Base-by-base conservation (phyloP, 35 echinoderm and acorn worm genomes). In the Hemicentrotus pulcherrimus region DNA sequence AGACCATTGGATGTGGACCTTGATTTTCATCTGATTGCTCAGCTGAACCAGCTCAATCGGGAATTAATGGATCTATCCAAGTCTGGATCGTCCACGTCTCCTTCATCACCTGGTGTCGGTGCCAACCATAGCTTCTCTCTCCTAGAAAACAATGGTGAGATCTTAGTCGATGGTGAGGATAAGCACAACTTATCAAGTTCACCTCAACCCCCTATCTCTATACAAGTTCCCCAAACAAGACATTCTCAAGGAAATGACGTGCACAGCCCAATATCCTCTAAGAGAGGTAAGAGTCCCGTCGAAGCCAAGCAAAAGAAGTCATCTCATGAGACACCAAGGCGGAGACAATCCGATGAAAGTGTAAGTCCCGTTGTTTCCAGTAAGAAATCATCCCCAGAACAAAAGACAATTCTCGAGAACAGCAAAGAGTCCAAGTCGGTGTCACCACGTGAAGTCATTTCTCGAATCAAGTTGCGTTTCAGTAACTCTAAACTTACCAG, bases 21-120 rank as follows among this genome's bases (percentile, higher is more conserved):
- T 47, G 91, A 93, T 47, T 93, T 93, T 58, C 91, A 93, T 31
- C 48, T 93, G 30, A 93, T 93, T 31, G 91, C 91, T 47, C 91
- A 93, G 30, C 91, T 93, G 3, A 93, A 93, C n/a, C 91, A 93
- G 91, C 91, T 93, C 46, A 93, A 93, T 58, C 91, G 48, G 91
- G 91, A 93, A 93, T 93, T 93, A 93, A 93, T 93, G 91, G 91
- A 93, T 93, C 46, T 93, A 93, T 93, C 91, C 46, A 47, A 58
- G n/a, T 93, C 91, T 0, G 91, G 91, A 46, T 93, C 91, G 1
- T 93, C 91, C n/a, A 93, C 91, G 30, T 93, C 91, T 50, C 91
- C 91, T 6, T 93, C 91, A 4, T 93, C 91, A 31, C 91, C 91
- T 6, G 88, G 88, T 24, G 88, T 47, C 32, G n/a, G 46, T 90